Percentiles rank a stretch among this genome's conserved stretches.
Evolutionary conservation across 2,888 invertebrate species (phyloP).

Genomic region (Eilema griseolum): DNA sequence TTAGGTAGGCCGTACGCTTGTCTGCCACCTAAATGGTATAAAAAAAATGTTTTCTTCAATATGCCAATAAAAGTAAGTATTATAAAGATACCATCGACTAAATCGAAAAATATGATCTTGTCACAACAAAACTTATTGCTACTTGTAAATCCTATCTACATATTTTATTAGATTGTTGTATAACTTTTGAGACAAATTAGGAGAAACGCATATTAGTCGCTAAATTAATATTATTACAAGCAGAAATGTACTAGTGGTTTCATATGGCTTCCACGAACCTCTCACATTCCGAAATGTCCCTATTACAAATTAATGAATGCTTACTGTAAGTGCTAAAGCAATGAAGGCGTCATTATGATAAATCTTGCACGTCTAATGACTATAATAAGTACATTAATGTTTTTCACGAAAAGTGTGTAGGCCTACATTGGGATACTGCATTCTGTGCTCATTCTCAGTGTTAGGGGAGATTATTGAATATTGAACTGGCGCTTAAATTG

Average conservation of each 20-base stretch:
- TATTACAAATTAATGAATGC: constrained; percentile 1
- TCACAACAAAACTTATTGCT: no score
- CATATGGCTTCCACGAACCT: background rate
- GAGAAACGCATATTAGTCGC: background rate
- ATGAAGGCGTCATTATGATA: background rate
- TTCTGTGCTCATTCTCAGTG: background rate
- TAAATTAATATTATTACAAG: background rate
- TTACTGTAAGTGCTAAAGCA: background rate
- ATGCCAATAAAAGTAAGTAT: no score
- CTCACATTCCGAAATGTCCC: background rate
- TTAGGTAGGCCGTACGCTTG: no score
- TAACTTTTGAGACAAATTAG: background rate
- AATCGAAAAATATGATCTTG: no score
- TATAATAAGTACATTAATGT: background rate
- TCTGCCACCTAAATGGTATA: no score
- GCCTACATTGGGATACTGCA: background rate
- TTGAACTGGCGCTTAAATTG: no score
- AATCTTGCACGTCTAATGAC: background rate
- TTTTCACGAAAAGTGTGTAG: background rate
- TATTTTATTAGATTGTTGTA: background rate
- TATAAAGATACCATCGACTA: no score
- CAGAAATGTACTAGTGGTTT: background rate
- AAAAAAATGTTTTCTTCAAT: no score
- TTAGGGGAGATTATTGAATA: no score
- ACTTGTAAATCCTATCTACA: no score